Conservation (phyloP, 2,888 invertebrate species). For the Limnephilus lunatus region DNA sequence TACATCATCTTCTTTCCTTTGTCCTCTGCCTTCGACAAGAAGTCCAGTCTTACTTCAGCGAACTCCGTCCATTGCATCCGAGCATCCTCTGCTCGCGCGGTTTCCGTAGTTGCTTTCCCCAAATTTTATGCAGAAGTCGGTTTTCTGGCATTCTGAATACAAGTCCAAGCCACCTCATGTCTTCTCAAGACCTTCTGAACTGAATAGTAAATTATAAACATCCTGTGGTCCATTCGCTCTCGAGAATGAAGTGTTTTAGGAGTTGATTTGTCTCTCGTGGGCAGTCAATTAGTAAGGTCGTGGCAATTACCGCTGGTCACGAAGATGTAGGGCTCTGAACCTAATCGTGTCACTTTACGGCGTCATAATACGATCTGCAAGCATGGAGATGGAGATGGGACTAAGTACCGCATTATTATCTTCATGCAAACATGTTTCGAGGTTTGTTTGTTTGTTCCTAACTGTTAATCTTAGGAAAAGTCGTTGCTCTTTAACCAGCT, state of each 20-base stretch:
- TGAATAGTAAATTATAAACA: background rate
- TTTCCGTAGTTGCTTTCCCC: background rate
- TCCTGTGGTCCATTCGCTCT: slow-evolving; percentile 1
- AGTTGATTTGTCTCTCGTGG: background rate
- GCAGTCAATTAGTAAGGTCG: slow-evolving; percentile 20
- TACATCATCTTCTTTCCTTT: background rate
- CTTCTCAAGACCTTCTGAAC: background rate
- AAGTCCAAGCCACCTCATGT: background rate
- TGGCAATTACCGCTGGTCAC: background rate
- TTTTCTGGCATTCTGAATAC: background rate
- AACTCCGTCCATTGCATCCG: background rate
- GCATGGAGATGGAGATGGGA: background rate
- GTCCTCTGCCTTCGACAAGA: background rate
- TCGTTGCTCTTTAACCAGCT: background rate
- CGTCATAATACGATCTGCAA: background rate
- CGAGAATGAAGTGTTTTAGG: background rate
- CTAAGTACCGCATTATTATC: background rate
- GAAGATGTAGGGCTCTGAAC: slow-evolving; percentile 6
- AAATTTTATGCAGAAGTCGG: background rate
- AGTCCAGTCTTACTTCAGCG: background rate
- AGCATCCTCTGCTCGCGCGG: background rate
- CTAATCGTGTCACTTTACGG: background rate
- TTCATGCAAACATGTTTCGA: background rate
- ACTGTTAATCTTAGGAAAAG: background rate
- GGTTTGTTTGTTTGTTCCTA: background rate